Conservation (phyloP, 2,888 invertebrate genomes). For the Aleiodes testaceus region DNA sequence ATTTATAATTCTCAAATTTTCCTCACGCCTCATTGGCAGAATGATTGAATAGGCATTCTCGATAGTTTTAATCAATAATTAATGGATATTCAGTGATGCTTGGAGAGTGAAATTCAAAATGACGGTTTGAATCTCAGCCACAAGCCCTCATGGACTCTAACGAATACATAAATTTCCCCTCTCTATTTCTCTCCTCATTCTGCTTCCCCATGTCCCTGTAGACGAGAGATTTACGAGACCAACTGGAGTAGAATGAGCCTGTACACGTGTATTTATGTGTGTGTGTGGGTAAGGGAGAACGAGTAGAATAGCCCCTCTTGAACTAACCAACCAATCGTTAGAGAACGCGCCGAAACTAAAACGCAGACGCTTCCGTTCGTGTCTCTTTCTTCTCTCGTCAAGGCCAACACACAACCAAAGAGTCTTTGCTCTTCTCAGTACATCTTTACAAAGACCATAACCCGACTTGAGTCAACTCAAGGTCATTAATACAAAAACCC, state of each 20-base stretch:
- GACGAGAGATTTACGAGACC: slow-evolving; percentile 43
- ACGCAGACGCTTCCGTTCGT: slow-evolving; percentile 36
- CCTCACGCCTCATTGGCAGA: not conserved
- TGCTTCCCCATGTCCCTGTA: slow-evolving; percentile 38
- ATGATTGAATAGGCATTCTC: too few species aligned
- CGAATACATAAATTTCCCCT: slow-evolving; percentile 1
- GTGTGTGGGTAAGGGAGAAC: not conserved
- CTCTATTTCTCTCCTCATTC: slow-evolving; percentile 12
- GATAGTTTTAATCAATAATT: too few species aligned
- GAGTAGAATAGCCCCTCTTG: slow-evolving; percentile 16
- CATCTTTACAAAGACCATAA: slow-evolving; percentile 32
- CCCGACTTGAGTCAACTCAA: slow-evolving; percentile 19
- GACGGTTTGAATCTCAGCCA: slow-evolving; percentile 19
- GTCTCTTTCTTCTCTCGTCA: slow-evolving; percentile 29
- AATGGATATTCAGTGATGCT: too few species aligned
- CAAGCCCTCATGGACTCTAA: slow-evolving; percentile 11
- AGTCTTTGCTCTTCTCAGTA: slow-evolving; percentile 23
- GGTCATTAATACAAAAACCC: not conserved
- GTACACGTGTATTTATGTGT: too few species aligned
- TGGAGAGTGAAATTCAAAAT: not conserved
- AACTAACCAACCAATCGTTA: slow-evolving; percentile 41
- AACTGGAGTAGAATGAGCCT: slow-evolving; percentile 14
- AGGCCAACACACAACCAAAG: slow-evolving; percentile 14
- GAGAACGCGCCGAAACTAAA: slow-evolving; percentile 40
- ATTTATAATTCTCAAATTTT: not conserved